Base-by-base conservation (phyloP, 1,140 invertebrate genomes). In the Drosophila ambigua region DNA sequence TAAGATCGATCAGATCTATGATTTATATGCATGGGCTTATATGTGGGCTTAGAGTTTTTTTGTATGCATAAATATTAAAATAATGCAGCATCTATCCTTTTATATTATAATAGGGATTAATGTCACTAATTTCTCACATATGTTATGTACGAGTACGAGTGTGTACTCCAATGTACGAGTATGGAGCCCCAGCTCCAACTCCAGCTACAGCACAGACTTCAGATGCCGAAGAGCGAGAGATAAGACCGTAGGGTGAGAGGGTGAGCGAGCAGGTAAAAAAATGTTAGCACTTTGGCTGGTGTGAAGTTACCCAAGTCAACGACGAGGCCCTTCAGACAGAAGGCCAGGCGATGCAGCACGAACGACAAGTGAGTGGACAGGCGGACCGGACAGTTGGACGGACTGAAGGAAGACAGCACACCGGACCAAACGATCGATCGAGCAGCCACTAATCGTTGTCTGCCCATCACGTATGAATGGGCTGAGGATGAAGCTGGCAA, bases 221-320 rank as follows among this genome's bases (percentile, higher is more conserved):
- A 16, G 39, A 49, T 50, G n/a, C 16, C 24, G 16, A 43, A 59
- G 16, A 50, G 52, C 26, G 50, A 63, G 9, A 23, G 8, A 13
- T 23, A 53, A 4, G 26, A 51, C 13, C 5, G 8, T 8, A 41
- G 39, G 20, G 35, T 1, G 23, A 20, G 28, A 53, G 11, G 13
- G 8, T 51, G 50, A 48, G 46, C 61, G 67, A 69, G 76, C 83
- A 88, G 83, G 83, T 88, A 88, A 72, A 68, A 88, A 88, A 63
- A 88, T 65, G 72, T 88, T 88, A 83, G 79, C 76, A 88, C 83
- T 79, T 88, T 61, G 65, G 55, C 20, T 76, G 75, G 74, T 87
- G 82, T 87, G 82, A 87, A 87, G 67, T 67, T 77, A 50, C 64
- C 63, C 69, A 72, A 78, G 81, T 61, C 68, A 72, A 79, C 67